Evolutionary conservation across 2,888 invertebrate species (phyloP).

Genomic region (Crossocerus cetratus): DNA sequence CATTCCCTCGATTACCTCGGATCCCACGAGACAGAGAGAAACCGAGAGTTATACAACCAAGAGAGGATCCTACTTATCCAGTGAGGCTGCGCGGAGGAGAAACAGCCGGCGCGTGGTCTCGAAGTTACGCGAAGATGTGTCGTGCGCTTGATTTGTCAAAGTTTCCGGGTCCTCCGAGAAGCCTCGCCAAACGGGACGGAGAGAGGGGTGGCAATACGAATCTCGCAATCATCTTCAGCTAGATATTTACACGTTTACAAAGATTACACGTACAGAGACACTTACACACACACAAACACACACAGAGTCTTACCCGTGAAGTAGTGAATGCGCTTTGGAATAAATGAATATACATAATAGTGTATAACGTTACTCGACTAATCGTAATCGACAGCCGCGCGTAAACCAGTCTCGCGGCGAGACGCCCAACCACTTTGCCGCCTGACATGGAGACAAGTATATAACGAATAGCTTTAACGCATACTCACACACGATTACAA

Average conservation of each 20-base stretch:
- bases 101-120: too few relatives aligned
- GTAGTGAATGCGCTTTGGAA: slow-evolving; percentile 58
- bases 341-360: slow-evolving; percentile 59
- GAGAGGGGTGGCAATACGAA: slow-evolving; percentile 41
- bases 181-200: slow-evolving; percentile 48
- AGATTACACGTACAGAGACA: slow-evolving; percentile 4
- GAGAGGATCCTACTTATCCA: too few relatives aligned
- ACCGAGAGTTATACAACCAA: not conserved
- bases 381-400: slow-evolving; percentile 53
- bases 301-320: slow-evolving; percentile 54
- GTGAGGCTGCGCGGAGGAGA: too few relatives aligned
- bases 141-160: too few relatives aligned
- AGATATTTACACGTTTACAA: slow-evolving; percentile 58
- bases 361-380: slow-evolving; percentile 54
- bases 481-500: not conserved
- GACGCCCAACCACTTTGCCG: slow-evolving; percentile 21
- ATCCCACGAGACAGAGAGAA: not conserved
- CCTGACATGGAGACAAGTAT: slow-evolving; percentile 2
- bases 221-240: slow-evolving; percentile 58
- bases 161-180: slow-evolving; percentile 11
- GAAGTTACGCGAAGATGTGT: too few relatives aligned
- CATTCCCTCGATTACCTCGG: not conserved
- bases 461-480: slow-evolving; percentile 1
- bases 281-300: slow-evolving; percentile 30
- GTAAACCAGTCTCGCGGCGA: slow-evolving; percentile 52